Percentiles rank a stretch among this genome's conserved stretches.
Conservation (phyloP, 1,140 invertebrate genomes). For the Cotesia typhae region DNA sequence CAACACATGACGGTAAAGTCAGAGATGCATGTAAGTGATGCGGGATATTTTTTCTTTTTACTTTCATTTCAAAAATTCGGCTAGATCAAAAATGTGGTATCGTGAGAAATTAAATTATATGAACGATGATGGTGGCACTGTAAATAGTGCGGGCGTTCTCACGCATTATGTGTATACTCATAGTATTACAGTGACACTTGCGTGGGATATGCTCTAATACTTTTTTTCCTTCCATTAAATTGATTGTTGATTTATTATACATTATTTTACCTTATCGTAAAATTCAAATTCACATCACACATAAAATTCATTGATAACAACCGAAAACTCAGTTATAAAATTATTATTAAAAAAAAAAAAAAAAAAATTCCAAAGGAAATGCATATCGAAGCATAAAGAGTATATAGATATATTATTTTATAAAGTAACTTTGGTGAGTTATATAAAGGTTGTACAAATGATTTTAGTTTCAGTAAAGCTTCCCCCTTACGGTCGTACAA, state of each 20-base stretch:
- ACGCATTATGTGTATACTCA: slow-evolving; percentile 13
- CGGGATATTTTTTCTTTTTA: slow-evolving; percentile 16
- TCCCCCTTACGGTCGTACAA: slow-evolving; percentile 61
- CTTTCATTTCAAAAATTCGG: slow-evolving; percentile 10
- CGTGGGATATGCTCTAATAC: neutral
- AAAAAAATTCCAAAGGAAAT: neutral
- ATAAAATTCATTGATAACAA: no score
- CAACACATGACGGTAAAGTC: neutral
- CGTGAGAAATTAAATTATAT: slow-evolving; percentile 29
- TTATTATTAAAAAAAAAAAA: no score
- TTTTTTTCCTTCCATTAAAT: neutral
- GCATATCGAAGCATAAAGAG: slow-evolving; percentile 1
- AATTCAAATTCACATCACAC: no score
- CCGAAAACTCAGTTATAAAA: no score
- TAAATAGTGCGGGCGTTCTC: slow-evolving; percentile 29
- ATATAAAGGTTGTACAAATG: slow-evolving; percentile 5
- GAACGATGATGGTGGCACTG: slow-evolving; percentile 8
- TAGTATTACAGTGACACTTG: neutral
- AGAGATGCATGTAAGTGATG: slow-evolving; percentile 16
- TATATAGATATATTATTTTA: neutral
- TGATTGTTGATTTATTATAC: neutral
- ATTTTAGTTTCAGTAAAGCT: slow-evolving; percentile 47
- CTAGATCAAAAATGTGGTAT: slow-evolving; percentile 6
- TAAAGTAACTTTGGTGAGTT: neutral
- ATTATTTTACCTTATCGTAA: neutral